phyloP scores from a whole-genome alignment of 2,797 vertebrate species.

The Acipenser ruthenus region DNA sequence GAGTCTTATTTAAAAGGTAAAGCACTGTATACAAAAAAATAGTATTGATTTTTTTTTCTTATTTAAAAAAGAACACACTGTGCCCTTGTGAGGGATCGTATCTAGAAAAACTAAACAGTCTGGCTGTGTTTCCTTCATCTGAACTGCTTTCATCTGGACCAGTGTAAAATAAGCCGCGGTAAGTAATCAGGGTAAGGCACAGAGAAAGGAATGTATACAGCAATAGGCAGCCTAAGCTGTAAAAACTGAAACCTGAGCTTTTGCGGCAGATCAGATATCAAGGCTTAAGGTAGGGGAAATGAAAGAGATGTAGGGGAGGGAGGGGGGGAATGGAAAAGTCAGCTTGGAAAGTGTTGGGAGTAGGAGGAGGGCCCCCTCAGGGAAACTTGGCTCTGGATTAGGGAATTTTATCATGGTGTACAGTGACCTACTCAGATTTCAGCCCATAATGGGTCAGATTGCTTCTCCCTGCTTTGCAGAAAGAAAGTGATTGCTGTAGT shows the following conservation, averaged over 20 bases:
- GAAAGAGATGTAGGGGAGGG: slow-evolving; percentile 84
- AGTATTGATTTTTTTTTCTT: slow-evolving; percentile 4
- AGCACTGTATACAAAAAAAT: slow-evolving; percentile 11
- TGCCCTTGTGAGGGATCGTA: slow-evolving; percentile 85
- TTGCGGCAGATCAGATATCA: slow-evolving; percentile 87
- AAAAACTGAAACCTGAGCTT: slow-evolving; percentile 97
- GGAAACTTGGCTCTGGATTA: slow-evolving; percentile 93
- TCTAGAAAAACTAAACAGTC: slow-evolving; percentile 75
- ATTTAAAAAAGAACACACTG: slow-evolving; percentile 67
- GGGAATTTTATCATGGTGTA: slow-evolving; percentile 98
- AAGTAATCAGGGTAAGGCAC: slow-evolving; percentile 88
- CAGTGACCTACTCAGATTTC: slow-evolving; percentile 97
- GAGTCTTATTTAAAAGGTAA: slow-evolving; percentile 12
- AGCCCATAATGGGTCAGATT: slow-evolving; percentile 76
- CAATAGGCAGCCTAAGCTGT: slow-evolving; percentile 93
- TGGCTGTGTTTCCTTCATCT: slow-evolving; percentile 91
- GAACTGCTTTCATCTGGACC: slow-evolving; percentile 89
- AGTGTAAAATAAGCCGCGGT: slow-evolving; percentile 91
- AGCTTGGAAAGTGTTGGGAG: slow-evolving; percentile 73
- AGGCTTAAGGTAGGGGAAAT: slow-evolving; percentile 97
- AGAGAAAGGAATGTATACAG: slow-evolving; percentile 99
- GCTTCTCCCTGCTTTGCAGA: slow-evolving; percentile 68
- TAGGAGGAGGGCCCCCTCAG: slow-evolving; percentile 72
- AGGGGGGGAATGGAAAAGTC: slow-evolving; percentile 68
- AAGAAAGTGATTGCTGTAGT: slow-evolving; percentile 62